A percentile compares a stretch with the other conserved stretches of the same genome.
Evolutionary conservation across 2,113 vertebrate genomes (phyloP).

Genomic region (Rhinopomastus cyanomelas): DNA sequence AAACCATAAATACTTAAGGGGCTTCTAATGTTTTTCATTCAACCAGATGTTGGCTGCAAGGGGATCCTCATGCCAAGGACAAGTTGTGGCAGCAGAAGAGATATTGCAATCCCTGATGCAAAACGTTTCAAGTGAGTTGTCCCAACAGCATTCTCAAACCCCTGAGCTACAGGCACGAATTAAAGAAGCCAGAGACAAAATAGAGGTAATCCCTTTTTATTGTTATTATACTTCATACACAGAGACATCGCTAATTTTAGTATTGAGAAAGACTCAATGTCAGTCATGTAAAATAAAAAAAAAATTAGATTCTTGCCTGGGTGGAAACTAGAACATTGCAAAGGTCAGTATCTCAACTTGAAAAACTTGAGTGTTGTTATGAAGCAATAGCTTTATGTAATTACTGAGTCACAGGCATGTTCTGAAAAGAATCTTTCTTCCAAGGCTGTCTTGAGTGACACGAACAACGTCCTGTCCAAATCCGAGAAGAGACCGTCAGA

Average conservation of each 20-base stretch:
- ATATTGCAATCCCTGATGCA: slow-evolving; percentile 78
- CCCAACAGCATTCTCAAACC: slow-evolving; percentile 75
- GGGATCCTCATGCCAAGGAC: slow-evolving; percentile 81
- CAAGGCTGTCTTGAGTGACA: slow-evolving; percentile 56
- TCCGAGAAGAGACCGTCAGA: not conserved
- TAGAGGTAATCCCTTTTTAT: slow-evolving; percentile 75
- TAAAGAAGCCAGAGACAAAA: slow-evolving; percentile 77
- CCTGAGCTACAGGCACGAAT: slow-evolving; percentile 78
- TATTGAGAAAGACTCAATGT: not conserved
- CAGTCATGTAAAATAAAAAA: not conserved
- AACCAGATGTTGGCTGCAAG: slow-evolving; percentile 81
- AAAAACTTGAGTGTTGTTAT: not conserved
- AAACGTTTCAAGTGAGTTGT: slow-evolving; percentile 73
- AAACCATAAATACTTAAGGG: not conserved
- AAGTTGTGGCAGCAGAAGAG: slow-evolving; percentile 84
- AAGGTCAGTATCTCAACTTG: not conserved
- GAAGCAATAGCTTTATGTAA: not conserved
- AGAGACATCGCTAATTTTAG: not conserved
- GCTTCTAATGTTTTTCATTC: slow-evolving; percentile 31
- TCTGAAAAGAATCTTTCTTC: slow-evolving; percentile 28
- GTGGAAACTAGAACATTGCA: not conserved
- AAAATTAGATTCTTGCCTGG: not conserved
- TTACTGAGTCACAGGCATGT: not conserved
- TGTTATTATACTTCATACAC: not conserved
- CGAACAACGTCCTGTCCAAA: slow-evolving; percentile 4